Base-by-base conservation (phyloP, 2,113 vertebrate genomes). In the Callipepla californica region DNA sequence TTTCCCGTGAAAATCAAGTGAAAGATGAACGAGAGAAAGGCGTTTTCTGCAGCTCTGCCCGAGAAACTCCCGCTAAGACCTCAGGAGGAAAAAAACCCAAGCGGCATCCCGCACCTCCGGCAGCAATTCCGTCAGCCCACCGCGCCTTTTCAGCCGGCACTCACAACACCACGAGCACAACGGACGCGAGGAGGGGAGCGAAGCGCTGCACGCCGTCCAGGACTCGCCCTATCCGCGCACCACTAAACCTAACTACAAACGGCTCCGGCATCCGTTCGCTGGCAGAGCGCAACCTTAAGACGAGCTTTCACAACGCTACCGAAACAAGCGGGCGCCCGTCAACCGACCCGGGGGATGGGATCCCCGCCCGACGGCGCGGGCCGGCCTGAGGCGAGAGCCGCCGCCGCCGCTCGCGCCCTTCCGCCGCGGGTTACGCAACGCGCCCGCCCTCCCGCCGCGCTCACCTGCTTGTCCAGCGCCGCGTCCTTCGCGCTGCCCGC, bases 381-480 rank as follows among this genome's bases (percentile, higher is more conserved):
- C 13, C 40, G 40, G 12, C 10, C 13, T 36, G 40, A 5, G 11
- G 40, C 11, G 40, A 40, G 11, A 40, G 40, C 40, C 40, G 40
- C 40, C 13, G 40, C 40, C 40, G 40, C 40, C 13, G 40, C 11
- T 40, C 40, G 25, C 50, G 50, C 51, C 53, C 26, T 30, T 30
- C 53, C 28, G 26, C 17, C 28, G 28, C 51, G 26, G 50, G 51
- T 55, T 55, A 55, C 53, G 16, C 53, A 55, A 30, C 53, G 5
- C 16, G 8, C 22, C 53, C 53, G 16, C 53, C 53, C 28, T 30
- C 53, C 53, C 53, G 53, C 53, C 13, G 28, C 15, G 53, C 26
- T 30, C 98, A 99, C 99, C 99, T 99, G 99, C 95, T 99, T 99
- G 88, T 99, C 99, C 96, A 99, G 95, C 38, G 98, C 97, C 15